These are phyloP conservation scores for Athrips mouffetella DNA, from an alignment of 2,888 invertebrate species.

Conservation along the genomic window DNA sequence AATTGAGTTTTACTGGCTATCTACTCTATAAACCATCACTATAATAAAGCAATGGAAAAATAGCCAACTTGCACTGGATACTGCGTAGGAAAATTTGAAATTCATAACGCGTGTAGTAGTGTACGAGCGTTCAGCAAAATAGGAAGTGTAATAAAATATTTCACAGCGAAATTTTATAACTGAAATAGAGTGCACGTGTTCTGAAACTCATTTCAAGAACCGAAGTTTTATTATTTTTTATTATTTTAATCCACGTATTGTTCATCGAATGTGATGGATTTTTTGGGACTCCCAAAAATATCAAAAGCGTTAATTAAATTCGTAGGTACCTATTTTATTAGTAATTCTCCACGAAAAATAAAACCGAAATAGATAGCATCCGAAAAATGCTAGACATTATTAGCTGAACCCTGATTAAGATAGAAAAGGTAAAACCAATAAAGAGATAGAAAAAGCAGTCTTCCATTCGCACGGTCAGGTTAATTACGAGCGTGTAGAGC, in stretches of 20 bases:
- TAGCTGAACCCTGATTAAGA: too few species aligned
- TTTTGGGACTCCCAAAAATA: too few species aligned
- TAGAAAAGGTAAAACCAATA: too few species aligned
- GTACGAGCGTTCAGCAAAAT: conserved; percentile 60
- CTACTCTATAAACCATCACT: conserved; percentile 2
- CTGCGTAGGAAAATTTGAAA: conserved; percentile 46
- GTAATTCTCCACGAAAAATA: too few species aligned
- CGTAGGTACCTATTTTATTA: too few species aligned
- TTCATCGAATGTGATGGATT: too few species aligned
- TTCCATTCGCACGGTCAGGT: not conserved
- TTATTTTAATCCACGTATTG: too few species aligned
- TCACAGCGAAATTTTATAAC: conserved; percentile 59
- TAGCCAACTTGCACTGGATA: conserved; percentile 2
- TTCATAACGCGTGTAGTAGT: conserved; percentile 63
- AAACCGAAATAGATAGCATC: too few species aligned
- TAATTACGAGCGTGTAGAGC: not conserved
- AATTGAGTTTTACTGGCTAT: conserved; percentile 19
- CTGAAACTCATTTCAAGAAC: conserved; percentile 52
- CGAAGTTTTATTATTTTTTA: too few species aligned
- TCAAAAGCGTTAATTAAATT: too few species aligned
- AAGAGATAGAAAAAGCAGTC: too few species aligned
- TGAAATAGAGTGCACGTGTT: conserved; percentile 57
- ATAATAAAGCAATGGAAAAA: conserved; percentile 5
- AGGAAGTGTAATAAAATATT: conserved; percentile 64
- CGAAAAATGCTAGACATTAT: too few species aligned